Conservation (phyloP, 92 coral and sea anemone genomes). For the Palythoa caribaeorum region DNA sequence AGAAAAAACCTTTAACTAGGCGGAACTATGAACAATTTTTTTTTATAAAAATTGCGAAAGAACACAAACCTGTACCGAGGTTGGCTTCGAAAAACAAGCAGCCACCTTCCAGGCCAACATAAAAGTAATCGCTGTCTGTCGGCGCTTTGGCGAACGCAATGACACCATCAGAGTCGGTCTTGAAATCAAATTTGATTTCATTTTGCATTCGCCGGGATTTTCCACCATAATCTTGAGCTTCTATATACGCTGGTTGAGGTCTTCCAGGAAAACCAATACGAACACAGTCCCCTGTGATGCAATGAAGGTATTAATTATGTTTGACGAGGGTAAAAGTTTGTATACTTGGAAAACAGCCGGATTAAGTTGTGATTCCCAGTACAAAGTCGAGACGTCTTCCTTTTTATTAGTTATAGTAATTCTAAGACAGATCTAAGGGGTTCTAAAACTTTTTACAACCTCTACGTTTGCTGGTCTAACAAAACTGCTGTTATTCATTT, state of each 20-base stretch:
- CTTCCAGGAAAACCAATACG: constrained; percentile 13
- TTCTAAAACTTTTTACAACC: too few species aligned
- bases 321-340: neutral
- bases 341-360: neutral
- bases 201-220: constrained; percentile 47
- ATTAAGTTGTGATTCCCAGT: too few species aligned
- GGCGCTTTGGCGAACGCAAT: constrained; percentile 59
- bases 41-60: neutral
- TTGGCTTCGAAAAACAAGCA: constrained; percentile 53
- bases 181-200: constrained; percentile 63
- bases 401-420: too few species aligned
- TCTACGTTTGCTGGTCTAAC: too few species aligned
- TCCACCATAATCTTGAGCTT: constrained; percentile 23
- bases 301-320: neutral
- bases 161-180: constrained; percentile 52
- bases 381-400: too few species aligned
- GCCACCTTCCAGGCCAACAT: constrained; percentile 57
- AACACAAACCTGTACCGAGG: constrained; percentile 60
- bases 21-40: too few species aligned
- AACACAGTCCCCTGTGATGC: constrained; percentile 11
- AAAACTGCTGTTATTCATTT: too few species aligned
- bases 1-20: too few species aligned
- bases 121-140: constrained; percentile 47
- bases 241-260: constrained; percentile 19
- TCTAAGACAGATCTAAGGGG: too few species aligned